phyloP scores from a whole-genome alignment of 2,113 vertebrate genomes.

The Budorcas taxicolor region DNA sequence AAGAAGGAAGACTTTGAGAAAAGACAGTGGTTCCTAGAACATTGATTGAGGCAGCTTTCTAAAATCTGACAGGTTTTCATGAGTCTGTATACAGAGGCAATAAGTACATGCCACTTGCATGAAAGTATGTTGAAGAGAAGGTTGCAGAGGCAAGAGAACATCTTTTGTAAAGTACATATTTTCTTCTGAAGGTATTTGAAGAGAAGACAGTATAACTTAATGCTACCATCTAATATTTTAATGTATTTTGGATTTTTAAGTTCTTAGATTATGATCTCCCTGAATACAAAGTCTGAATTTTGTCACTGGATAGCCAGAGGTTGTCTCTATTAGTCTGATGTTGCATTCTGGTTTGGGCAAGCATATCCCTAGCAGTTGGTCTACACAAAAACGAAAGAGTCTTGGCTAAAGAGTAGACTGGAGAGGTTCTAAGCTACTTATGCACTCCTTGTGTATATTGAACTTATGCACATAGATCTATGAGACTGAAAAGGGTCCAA shows the following conservation, averaged over 20 bases:
- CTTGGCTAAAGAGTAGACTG: background rate
- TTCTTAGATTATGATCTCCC: background rate
- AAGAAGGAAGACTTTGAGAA: background rate
- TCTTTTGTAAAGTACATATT: background rate
- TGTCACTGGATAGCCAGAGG: background rate
- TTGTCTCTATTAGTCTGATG: background rate
- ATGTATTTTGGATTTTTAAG: background rate
- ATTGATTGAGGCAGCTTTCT: background rate
- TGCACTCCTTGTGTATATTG: background rate
- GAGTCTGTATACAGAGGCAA: background rate
- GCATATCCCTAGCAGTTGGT: background rate
- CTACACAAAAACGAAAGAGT: background rate
- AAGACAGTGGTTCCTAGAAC: background rate
- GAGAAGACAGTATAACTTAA: background rate
- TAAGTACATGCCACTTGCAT: background rate
- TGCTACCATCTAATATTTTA: background rate
- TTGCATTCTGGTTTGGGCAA: background rate
- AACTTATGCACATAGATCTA: background rate
- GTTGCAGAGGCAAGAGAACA: background rate
- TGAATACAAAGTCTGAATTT: background rate
- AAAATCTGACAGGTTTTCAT: background rate
- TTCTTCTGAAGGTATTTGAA: background rate
- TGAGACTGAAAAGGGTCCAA: background rate
- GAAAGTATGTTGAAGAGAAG: background rate
- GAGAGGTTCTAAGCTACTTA: background rate